These are phyloP conservation scores for Elanus axillaris DNA, from an alignment of 2,113 vertebrate genomes.

Conservation along the genomic window DNA sequence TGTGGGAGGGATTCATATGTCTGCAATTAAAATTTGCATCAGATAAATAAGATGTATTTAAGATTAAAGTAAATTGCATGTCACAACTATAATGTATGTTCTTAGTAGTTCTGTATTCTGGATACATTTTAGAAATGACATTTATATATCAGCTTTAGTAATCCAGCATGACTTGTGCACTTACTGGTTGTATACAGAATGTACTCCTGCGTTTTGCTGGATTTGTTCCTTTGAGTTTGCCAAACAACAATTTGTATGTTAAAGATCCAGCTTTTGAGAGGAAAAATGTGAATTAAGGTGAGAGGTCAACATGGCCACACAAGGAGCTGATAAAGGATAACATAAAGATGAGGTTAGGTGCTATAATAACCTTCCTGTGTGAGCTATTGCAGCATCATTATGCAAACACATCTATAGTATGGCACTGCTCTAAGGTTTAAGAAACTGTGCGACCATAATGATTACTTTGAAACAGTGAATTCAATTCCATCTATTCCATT, in stretches of 20 bases:
- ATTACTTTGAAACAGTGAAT: constrained; percentile 35
- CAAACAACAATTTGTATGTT: neutral
- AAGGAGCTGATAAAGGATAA: neutral
- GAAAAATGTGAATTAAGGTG: constrained; percentile 31
- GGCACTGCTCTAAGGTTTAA: neutral
- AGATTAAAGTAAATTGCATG: neutral
- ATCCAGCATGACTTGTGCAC: neutral
- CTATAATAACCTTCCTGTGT: neutral
- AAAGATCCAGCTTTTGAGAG: neutral
- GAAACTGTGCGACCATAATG: constrained; percentile 37
- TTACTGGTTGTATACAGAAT: neutral
- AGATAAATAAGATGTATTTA: neutral
- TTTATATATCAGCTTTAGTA: constrained; percentile 29
- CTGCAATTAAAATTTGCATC: constrained; percentile 53
- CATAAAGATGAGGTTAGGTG: neutral
- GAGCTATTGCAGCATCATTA: constrained; percentile 23
- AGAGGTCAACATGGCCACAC: constrained; percentile 52
- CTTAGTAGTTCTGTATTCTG: neutral
- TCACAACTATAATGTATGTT: neutral
- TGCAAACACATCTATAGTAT: neutral
- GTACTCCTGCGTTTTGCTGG: neutral
- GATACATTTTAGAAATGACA: neutral
- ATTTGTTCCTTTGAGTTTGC: constrained; percentile 2
- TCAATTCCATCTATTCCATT: neutral
- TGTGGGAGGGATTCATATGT: constrained; percentile 19